Evolutionary conservation across 2,888 invertebrate species (phyloP), one percentile per base, ranked within the genome.

Genomic region (Halocaridina rubra): DNA sequence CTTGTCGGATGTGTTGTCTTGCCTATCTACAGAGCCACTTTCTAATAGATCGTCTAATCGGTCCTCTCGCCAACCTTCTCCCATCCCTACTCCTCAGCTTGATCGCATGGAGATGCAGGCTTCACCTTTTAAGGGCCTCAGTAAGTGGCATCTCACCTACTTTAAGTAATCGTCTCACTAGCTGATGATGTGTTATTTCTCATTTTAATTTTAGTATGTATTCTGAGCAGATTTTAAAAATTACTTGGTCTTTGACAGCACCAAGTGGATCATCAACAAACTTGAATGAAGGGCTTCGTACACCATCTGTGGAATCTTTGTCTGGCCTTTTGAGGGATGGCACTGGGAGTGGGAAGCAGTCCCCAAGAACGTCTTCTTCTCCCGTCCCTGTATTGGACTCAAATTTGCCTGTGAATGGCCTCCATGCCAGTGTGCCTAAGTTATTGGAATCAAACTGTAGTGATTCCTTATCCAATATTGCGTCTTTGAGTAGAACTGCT

Each of bases 111-210:
- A 71, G 71, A 80, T 27, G 71, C 80, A 46, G 76, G 61, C 71
- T 76, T 69, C 80, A 29, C 80, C 85, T 53, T 57, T 76, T 39
- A 46, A 32, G 19, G 80, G 80, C 39, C 59, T 29, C 29, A 78
- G 82, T 84, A 84, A 84, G 82, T 84, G 67, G 24, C 53, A n/a
- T 53, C n/a, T n/a, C n/a, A n/a, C n/a, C n/a, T n/a, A n/a, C n/a
- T n/a, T n/a, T n/a, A n/a, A n/a, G n/a, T n/a, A n/a, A n/a, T n/a
- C n/a, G n/a, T n/a, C n/a, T n/a, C n/a, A n/a, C n/a, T n/a, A n/a
- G n/a, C n/a, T n/a, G n/a, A n/a, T n/a, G n/a, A n/a, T n/a, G n/a
- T n/a, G n/a, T n/a, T n/a, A n/a, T n/a, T n/a, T n/a, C n/a, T n/a
- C n/a, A n/a, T n/a, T n/a, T n/a, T n/a, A n/a, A n/a, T n/a, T n/a